Percentiles rank a stretch among this genome's conserved stretches.
Conservation (phyloP, 1,140 invertebrate species). For the Heliothis subflexa region DNA sequence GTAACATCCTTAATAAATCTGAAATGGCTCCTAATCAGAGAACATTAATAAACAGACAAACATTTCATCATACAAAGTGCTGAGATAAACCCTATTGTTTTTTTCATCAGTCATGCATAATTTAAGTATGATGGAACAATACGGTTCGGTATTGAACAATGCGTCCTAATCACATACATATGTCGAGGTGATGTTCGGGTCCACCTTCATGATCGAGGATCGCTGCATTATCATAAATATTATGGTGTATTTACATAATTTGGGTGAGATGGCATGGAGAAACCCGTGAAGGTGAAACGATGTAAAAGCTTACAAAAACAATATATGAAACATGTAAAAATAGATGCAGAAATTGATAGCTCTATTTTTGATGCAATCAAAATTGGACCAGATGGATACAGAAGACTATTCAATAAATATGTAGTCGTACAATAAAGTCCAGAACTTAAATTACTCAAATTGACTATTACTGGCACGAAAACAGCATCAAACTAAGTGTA, state of each 20-base stretch:
- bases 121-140: slow-evolving; percentile 39
- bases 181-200: slow-evolving; percentile 23
- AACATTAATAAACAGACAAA: slow-evolving; percentile 10
- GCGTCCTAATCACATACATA: slow-evolving; percentile 41
- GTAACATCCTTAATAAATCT: slow-evolving; percentile 6
- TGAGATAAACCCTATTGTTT: slow-evolving; percentile 39
- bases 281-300: background rate
- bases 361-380: too few relatives aligned
- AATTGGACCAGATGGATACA: too few relatives aligned
- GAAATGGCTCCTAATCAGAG: background rate
- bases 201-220: slow-evolving; percentile 39
- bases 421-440: too few relatives aligned
- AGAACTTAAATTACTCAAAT: too few relatives aligned
- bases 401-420: too few relatives aligned
- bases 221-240: slow-evolving; percentile 23
- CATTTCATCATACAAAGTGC: slow-evolving; percentile 34
- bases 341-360: too few relatives aligned
- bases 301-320: background rate
- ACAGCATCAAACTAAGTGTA: background rate
- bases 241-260: slow-evolving; percentile 26
- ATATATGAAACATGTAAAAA: background rate
- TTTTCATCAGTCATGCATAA: slow-evolving; percentile 42
- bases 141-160: slow-evolving; percentile 36
- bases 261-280: background rate
- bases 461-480: background rate